Conservation (phyloP, 2,888 invertebrate genomes). For the Protodeltote pygarga region DNA sequence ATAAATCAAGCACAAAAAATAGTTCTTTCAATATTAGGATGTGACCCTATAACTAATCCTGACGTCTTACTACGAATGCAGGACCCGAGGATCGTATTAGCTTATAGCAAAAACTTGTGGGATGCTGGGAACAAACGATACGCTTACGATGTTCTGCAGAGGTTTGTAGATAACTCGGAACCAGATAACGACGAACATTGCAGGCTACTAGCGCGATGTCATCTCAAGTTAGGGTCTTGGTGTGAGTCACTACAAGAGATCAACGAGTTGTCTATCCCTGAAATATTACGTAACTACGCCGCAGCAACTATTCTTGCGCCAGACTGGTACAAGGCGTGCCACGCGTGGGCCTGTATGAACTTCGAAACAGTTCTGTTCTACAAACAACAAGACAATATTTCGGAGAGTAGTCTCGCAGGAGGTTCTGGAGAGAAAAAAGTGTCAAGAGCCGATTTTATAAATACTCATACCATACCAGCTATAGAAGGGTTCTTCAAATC, state of each 20-base stretch:
- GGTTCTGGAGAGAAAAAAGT: constrained; percentile 80
- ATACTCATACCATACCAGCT: constrained; percentile 93
- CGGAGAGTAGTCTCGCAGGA: constrained; percentile 77
- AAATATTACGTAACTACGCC: constrained; percentile 91
- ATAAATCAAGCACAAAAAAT: constrained; percentile 96
- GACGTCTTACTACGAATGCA: constrained; percentile 90
- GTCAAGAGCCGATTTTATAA: constrained; percentile 76
- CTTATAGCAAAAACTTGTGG: constrained; percentile 98
- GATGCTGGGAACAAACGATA: constrained; percentile 92
- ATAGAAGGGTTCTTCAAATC: constrained; percentile 98
- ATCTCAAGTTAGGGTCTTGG: constrained; percentile 98
- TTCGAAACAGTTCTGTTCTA: constrained; percentile 95
- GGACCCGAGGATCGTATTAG: constrained; percentile 95
- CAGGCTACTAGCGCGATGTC: constrained; percentile 92
- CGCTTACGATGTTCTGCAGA: constrained; percentile 92
- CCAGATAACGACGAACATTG: constrained; percentile 86
- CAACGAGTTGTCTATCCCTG: constrained; percentile 92
- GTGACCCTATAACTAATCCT: constrained; percentile 91
- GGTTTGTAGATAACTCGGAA: constrained; percentile 89
- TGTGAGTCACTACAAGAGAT: constrained; percentile 95
- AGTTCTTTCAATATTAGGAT: constrained; percentile 92
- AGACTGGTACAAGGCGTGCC: constrained; percentile 99
- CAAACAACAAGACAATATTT: constrained; percentile 83
- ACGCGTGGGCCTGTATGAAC: constrained; percentile 99
- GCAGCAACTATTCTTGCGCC: constrained; percentile 94